Percentiles rank a stretch among this genome's conserved stretches.
Evolutionary conservation across 2,797 vertebrate genomes (phyloP).

Genomic region (Podargus strigoides): DNA sequence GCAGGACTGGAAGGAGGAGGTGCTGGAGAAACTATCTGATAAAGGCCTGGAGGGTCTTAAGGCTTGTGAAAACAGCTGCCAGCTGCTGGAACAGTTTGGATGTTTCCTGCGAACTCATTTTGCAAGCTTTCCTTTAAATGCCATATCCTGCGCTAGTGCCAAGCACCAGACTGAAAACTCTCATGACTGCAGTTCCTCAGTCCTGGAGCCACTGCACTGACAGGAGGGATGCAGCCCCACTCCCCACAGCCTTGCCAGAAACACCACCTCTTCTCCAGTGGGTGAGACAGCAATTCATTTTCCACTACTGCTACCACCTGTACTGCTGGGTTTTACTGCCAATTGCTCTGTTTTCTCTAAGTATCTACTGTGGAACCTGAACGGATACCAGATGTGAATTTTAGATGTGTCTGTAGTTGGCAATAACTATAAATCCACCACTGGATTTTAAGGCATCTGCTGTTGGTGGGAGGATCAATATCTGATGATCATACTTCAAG

Average conservation of each 20-base stretch:
- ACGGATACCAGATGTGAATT: not conserved
- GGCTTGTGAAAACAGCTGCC: not conserved
- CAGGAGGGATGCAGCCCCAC: not conserved
- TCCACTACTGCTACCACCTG: not conserved
- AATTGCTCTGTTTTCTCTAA: not conserved
- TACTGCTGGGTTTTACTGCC: not conserved
- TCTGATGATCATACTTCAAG: not conserved
- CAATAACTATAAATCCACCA: not conserved
- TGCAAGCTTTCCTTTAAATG: not conserved
- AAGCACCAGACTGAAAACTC: not conserved
- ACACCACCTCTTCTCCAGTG: not conserved
- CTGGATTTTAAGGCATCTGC: conserved; percentile 15
- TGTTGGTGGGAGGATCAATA: conserved; percentile 7
- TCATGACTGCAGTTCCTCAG: not conserved
- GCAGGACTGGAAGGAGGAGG: not conserved
- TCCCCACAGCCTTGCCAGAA: not conserved
- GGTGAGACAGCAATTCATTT: not conserved
- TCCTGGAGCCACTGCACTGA: not conserved
- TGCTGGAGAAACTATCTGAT: not conserved
- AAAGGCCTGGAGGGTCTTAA: not conserved
- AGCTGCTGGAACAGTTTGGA: not conserved
- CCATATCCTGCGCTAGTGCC: not conserved
- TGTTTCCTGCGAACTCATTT: not conserved
- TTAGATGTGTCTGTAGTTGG: not conserved
- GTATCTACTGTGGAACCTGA: not conserved